Conservation (phyloP, 2,888 invertebrate species). For the Clistopyga incitator region DNA sequence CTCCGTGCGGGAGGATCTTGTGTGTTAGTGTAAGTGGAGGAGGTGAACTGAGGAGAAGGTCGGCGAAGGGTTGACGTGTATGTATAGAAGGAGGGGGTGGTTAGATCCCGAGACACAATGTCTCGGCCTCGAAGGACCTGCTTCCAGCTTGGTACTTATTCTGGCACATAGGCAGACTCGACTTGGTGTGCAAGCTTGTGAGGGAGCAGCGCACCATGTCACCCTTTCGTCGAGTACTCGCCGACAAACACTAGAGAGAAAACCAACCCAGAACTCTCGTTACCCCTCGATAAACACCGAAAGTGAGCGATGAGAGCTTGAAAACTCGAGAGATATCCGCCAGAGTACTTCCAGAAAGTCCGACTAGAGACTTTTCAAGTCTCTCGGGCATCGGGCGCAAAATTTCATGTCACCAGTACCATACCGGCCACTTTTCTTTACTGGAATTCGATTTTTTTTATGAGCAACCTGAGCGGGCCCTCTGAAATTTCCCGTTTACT, state of each 20-base stretch:
- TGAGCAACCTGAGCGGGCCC: not conserved
- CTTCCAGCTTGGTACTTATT: constrained; percentile 6
- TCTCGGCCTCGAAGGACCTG: constrained; percentile 48
- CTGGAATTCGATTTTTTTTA: constrained; percentile 20
- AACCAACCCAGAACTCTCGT: constrained; percentile 57
- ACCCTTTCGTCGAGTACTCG: constrained; percentile 54
- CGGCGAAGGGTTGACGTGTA: not conserved
- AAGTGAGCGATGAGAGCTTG: constrained; percentile 33
- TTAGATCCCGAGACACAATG: constrained; percentile 56
- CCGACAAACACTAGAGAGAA: constrained; percentile 40
- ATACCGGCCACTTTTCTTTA: not conserved
- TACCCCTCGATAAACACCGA: constrained; percentile 58
- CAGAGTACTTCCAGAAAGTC: constrained; percentile 6
- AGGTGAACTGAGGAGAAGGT: not conserved
- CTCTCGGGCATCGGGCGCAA: not conserved
- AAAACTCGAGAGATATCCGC: constrained; percentile 18
- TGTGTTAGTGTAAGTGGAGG: constrained; percentile 18
- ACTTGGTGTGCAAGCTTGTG: constrained; percentile 6
- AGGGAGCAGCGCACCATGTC: constrained; percentile 27
- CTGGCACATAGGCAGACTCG: constrained; percentile 17
- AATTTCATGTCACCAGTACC: not conserved
- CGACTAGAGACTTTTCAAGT: constrained; percentile 3
- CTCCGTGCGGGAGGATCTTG: constrained; percentile 22
- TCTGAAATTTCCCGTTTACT: not conserved
- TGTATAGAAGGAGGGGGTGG: constrained; percentile 27